Conservation (phyloP, 2,113 vertebrate genomes). For the Ceyx cyanopectus region DNA sequence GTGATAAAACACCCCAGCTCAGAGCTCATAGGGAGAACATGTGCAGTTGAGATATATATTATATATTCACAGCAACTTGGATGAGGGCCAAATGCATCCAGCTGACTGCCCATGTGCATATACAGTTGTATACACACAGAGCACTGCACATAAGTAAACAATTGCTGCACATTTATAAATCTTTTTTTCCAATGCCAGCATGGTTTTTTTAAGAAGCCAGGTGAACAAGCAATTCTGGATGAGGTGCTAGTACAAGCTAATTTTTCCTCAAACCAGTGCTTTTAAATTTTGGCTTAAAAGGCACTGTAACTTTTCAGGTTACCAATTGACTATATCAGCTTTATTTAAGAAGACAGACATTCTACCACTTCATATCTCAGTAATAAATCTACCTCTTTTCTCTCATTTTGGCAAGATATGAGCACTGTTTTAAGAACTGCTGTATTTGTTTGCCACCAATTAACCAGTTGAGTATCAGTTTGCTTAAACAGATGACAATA, state of each 20-base stretch:
- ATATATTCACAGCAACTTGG: background rate
- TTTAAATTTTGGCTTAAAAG: background rate
- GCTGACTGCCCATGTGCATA: background rate
- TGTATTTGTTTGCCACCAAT: background rate
- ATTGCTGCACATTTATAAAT: background rate
- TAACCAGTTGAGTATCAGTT: background rate
- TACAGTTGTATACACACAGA: background rate
- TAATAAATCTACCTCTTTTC: background rate
- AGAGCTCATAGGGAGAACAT: background rate
- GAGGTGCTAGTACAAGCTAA: background rate
- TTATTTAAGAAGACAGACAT: background rate
- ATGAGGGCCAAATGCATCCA: background rate
- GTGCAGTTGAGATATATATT: background rate
- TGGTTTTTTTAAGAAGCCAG: background rate
- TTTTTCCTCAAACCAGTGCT: background rate
- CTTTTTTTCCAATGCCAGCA: background rate
- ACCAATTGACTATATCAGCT: background rate
- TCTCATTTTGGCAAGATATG: background rate
- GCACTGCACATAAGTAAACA: background rate
- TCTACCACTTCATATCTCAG: background rate
- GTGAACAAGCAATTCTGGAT: background rate
- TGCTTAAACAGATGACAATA: background rate
- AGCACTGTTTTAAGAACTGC: background rate
- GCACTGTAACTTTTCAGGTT: background rate
- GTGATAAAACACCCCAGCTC: background rate